These are phyloP conservation scores for Zhengitettix transpicula DNA, from an alignment of 2,888 invertebrate species.

Conservation along the genomic window DNA sequence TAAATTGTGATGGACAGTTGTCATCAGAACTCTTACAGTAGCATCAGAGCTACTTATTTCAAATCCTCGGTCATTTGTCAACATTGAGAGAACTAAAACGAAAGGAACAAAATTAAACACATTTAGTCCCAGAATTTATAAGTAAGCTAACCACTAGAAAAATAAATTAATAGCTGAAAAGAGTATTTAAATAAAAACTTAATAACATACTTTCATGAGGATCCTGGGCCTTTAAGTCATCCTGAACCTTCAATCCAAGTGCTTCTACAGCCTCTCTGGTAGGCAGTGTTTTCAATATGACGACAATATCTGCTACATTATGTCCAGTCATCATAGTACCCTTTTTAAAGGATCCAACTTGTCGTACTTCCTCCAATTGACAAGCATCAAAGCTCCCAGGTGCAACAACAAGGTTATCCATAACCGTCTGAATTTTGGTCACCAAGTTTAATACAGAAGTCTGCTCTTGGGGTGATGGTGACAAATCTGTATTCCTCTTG, in stretches of 20 bases:
- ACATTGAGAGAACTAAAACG: constrained; percentile 26
- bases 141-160: no score
- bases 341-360: constrained; percentile 95
- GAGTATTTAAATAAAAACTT: background rate
- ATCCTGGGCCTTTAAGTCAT: constrained; percentile 65
- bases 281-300: constrained; percentile 88
- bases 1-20: constrained; percentile 86
- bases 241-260: constrained; percentile 69
- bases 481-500: constrained; percentile 82
- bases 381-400: constrained; percentile 90
- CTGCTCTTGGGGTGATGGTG: constrained; percentile 80
- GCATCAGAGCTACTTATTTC: constrained; percentile 74
- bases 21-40: constrained; percentile 76
- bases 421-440: constrained; percentile 83
- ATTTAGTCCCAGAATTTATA: no score
- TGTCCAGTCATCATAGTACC: constrained; percentile 93
- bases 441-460: constrained; percentile 84
- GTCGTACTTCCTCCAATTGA: constrained; percentile 84
- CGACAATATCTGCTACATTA: constrained; percentile 91
- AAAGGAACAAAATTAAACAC: background rate
- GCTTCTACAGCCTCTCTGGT: constrained; percentile 91
- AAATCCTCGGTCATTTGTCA: constrained; percentile 61
- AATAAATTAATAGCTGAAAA: no score
- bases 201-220: constrained; percentile 30
- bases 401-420: constrained; percentile 87